Evolutionary conservation across 2,888 invertebrate species (phyloP), one percentile per base, ranked within the genome.

Genomic region (Chymomyza procnemis): DNA sequence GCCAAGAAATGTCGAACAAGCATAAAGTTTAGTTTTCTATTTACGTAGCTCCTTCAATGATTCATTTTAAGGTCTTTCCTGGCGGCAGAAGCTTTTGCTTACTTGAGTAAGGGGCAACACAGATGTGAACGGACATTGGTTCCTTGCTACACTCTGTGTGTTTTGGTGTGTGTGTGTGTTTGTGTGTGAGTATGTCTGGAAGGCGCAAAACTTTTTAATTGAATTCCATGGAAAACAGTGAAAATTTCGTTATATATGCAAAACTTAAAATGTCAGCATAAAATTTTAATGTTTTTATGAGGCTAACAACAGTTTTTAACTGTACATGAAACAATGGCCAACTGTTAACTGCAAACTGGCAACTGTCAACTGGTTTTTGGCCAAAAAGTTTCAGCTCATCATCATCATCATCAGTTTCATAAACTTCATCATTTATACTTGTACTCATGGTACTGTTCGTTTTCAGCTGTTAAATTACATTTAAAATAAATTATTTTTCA

Each of bases 161-260:
- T n/a, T n/a, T n/a, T n/a, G n/a, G n/a, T 12, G 34, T 54, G 8
- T 34, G 68, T 41, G 61, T 66, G 50, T 73, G 66, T 64, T 59
- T 47, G 68, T 12, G 34, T 54, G 8, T 34, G 68, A 30, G 61
- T 66, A 50, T 73, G 66, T 64, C 61, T 47, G 68, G 68, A 69
- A 70, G 71, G 61, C 70, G 66, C 18, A 62, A 66, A 85, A 86
- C 82, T 64, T 85, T 74, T 70, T 86, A 87, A 83, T 83, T 83
- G 78, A 83, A 86, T 83, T 83, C 79, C 68, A 68, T 68, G 72
- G 61, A 71, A 80, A 74, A 71, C 65, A 77, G 72, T 75, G 71
- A 70, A 71, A 78, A 78, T 66, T 73, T 69, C 61, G 55, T 80
- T 73, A 78, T 85, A 70, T 80, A 73, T 71, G 60, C 62, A 55